These are phyloP conservation scores for Branchipolynoe longqiensis DNA, from an alignment of 2,888 invertebrate genomes.

Conservation along the genomic window DNA sequence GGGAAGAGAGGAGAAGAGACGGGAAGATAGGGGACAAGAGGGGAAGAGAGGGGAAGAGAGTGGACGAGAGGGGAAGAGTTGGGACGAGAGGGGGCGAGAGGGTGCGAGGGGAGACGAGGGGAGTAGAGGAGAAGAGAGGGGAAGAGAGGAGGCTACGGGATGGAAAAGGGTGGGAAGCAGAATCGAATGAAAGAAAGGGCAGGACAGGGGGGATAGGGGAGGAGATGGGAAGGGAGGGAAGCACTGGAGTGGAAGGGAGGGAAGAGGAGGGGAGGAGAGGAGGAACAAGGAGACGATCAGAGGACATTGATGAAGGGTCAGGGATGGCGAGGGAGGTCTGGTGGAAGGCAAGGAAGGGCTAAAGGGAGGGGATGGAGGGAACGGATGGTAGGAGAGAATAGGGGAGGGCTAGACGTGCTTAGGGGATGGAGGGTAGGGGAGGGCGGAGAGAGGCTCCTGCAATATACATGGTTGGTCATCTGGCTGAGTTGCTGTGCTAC, in stretches of 20 bases:
- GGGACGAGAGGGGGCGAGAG: not conserved
- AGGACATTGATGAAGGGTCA: not conserved
- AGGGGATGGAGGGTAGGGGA: not conserved
- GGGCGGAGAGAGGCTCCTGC: not conserved
- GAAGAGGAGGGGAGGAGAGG: slow-evolving; percentile 14
- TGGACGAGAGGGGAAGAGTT: not conserved
- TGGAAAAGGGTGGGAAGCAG: not conserved
- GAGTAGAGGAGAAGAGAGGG: not conserved
- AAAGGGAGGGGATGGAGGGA: not conserved
- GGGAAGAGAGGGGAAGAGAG: slow-evolving; percentile 7
- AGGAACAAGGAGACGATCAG: no score
- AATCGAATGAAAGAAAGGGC: slow-evolving; percentile 3
- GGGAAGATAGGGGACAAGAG: not conserved
- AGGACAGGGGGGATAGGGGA: not conserved
- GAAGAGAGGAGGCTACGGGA: not conserved
- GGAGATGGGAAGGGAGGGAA: no score
- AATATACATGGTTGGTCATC: no score
- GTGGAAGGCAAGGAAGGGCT: not conserved
- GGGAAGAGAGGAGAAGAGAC: not conserved
- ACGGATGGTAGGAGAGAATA: not conserved
- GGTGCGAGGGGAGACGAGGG: not conserved
- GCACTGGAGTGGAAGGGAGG: not conserved
- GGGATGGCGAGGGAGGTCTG: not conserved
- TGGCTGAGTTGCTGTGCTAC: no score
- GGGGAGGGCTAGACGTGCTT: not conserved